Base-by-base conservation (phyloP, 2,888 invertebrate genomes). In the Torymus aiolomorphi region DNA sequence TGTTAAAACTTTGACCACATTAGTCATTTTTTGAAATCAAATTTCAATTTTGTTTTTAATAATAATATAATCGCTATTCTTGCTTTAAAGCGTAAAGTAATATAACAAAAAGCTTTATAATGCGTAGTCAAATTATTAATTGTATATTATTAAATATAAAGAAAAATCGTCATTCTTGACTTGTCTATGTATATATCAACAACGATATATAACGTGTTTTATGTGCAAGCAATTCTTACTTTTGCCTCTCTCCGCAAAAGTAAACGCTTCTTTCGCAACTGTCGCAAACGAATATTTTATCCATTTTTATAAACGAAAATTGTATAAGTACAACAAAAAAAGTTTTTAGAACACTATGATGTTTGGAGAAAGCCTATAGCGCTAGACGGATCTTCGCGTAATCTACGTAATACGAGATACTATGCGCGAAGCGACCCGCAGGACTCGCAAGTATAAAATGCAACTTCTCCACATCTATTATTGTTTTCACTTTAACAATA, bases 311-410 rank as follows among this genome's bases (percentile, higher is more conserved):
- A 14, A 52, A 18, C 51, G 20, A 59, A 70, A 61, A 66, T 24
- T 59, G 59, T 54, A 24, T 67, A 65, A 42, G 59, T 61, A 65
- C 14, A 11, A 16, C 10, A 51, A 59, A 18, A 54, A 16, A 65
- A 49, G 5, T 73, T 76, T 81, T 81, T 78, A 81, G 63, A 78
- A 81, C 76, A 71, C 63, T 73, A 78, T 75, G 67, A 66, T 75
- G 65, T 71, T 75, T 59, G 72, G 76, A 81, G 67, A 65, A 67
- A 49, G 63, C 52, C 62, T 56, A 71, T 42, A 42, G 42, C 42
- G 62, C 42, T 56, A 59, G 42, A 66, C 49, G 51, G 69, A 75
- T 80, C 80, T 56, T 74, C 63, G 42, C 67, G 56, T 75, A 78
- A 78, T 81, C 42, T 77, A 31, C 67, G 42, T 77, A 65, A 11